Conservation (phyloP, 2,113 vertebrate genomes). For the Lethenteron camtschaticum region DNA sequence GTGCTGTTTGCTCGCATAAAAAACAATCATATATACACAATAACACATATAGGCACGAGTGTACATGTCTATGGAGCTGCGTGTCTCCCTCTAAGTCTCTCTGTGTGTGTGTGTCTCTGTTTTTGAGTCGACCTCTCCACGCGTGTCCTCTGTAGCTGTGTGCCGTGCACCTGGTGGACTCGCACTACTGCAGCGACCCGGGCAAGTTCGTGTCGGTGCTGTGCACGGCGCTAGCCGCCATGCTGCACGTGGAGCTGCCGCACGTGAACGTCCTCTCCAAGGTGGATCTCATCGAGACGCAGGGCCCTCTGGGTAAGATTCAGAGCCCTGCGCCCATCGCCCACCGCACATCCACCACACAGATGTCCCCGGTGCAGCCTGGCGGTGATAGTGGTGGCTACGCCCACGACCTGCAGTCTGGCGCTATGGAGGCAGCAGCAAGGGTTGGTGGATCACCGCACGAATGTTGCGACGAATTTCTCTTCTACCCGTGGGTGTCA, state of each 20-base stretch:
- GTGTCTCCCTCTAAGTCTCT: background rate
- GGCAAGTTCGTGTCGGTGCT: slow-evolving; percentile 94
- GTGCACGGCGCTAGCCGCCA: slow-evolving; percentile 74
- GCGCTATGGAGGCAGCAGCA: too few species aligned
- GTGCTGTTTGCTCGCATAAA: too few species aligned
- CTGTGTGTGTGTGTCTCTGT: background rate
- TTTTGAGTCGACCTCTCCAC: background rate
- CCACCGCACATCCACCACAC: too few species aligned
- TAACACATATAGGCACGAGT: too few species aligned
- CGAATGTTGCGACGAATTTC: too few species aligned
- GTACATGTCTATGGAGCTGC: too few species aligned
- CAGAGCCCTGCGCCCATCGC: background rate
- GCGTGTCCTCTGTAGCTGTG: slow-evolving; percentile 30
- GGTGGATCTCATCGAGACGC: slow-evolving; percentile 88
- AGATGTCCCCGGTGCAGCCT: too few species aligned
- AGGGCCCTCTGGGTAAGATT: slow-evolving; percentile 60
- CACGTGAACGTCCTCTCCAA: slow-evolving; percentile 90
- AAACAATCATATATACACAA: too few species aligned
- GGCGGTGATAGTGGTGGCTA: too few species aligned
- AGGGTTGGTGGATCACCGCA: too few species aligned
- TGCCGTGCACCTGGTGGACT: slow-evolving; percentile 83
- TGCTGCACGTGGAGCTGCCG: slow-evolving; percentile 84
- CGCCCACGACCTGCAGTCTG: too few species aligned
- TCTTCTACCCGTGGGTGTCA: too few species aligned
- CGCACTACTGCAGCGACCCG: slow-evolving; percentile 82